Evolutionary conservation across 2,888 invertebrate genomes (phyloP).

Genomic region (Bellardia pandia): DNA sequence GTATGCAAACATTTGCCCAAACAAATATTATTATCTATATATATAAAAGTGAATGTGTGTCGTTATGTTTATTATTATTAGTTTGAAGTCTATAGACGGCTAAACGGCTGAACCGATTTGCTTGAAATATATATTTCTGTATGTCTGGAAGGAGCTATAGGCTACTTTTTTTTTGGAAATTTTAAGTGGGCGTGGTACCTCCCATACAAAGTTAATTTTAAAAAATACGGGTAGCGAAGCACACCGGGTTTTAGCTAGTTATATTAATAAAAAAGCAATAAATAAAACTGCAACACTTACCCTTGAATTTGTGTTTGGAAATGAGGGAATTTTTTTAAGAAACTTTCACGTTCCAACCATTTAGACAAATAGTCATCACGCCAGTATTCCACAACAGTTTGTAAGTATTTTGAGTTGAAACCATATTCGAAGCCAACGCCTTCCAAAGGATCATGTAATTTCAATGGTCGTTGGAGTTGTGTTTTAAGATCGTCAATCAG

Average conservation of each 20-base stretch:
- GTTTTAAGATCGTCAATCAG: slow-evolving; percentile 86
- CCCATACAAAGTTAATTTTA: no score
- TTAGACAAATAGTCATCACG: slow-evolving; percentile 88
- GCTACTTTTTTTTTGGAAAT: no score
- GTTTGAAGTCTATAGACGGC: no score
- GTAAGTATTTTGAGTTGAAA: slow-evolving; percentile 89
- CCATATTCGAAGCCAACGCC: slow-evolving; percentile 91
- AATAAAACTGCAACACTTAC: slow-evolving; percentile 75
- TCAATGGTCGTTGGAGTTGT: slow-evolving; percentile 86
- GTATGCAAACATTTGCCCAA: neutral
- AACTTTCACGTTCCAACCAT: slow-evolving; percentile 88
- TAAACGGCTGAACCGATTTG: no score
- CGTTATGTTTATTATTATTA: no score
- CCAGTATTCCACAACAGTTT: slow-evolving; percentile 91
- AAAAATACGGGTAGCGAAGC: no score
- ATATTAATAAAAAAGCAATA: neutral
- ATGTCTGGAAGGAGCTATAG: no score
- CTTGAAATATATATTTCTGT: no score
- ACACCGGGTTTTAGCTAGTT: no score
- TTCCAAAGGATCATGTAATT: slow-evolving; percentile 87
- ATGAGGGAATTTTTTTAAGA: slow-evolving; percentile 90
- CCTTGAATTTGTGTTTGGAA: slow-evolving; percentile 90
- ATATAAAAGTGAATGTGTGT: no score
- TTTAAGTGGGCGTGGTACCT: no score
- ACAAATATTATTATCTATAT: neutral